A percentile compares a stretch with the other conserved stretches of the same genome.
These are phyloP conservation scores for Brachionus asplanchnoidis DNA, from an alignment of 1,140 invertebrate genomes.

Conservation along the genomic window DNA sequence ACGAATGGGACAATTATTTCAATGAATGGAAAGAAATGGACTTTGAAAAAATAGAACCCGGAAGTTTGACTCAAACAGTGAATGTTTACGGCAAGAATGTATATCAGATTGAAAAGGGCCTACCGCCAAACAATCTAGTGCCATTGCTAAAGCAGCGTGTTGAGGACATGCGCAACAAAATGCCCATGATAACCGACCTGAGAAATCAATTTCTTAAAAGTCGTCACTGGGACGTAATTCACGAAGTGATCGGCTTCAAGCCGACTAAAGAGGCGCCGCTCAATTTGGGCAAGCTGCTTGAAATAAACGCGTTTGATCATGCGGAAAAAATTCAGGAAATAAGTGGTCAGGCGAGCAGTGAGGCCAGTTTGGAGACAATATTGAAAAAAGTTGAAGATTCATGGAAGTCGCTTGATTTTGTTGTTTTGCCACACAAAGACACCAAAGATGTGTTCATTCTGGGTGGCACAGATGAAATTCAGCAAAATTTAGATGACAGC, in stretches of 20 bases:
- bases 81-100: constrained; percentile 68
- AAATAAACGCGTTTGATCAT: constrained; percentile 65
- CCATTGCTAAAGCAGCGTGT: constrained; percentile 55
- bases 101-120: constrained; percentile 68
- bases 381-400: constrained; percentile 62
- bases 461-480: constrained; percentile 75
- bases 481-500: constrained; percentile 73
- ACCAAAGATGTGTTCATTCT: constrained; percentile 74
- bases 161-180: constrained; percentile 55
- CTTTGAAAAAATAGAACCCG: constrained; percentile 67
- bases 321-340: constrained; percentile 73
- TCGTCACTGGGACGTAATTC: constrained; percentile 56
- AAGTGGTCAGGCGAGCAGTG: constrained; percentile 74
- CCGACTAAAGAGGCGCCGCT: constrained; percentile 51
- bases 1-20: constrained; percentile 65
- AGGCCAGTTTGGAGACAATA: constrained; percentile 70
- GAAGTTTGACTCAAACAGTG: constrained; percentile 66
- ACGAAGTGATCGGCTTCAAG: constrained; percentile 50
- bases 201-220: constrained; percentile 53
- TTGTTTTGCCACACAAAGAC: constrained; percentile 56
- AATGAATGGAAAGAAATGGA: constrained; percentile 64
- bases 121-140: constrained; percentile 56
- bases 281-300: constrained; percentile 53
- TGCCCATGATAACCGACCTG: constrained; percentile 56
- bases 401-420: constrained; percentile 56